Evolutionary conservation across 2,113 vertebrate genomes (phyloP).

Genomic region (Sander vitreus): DNA sequence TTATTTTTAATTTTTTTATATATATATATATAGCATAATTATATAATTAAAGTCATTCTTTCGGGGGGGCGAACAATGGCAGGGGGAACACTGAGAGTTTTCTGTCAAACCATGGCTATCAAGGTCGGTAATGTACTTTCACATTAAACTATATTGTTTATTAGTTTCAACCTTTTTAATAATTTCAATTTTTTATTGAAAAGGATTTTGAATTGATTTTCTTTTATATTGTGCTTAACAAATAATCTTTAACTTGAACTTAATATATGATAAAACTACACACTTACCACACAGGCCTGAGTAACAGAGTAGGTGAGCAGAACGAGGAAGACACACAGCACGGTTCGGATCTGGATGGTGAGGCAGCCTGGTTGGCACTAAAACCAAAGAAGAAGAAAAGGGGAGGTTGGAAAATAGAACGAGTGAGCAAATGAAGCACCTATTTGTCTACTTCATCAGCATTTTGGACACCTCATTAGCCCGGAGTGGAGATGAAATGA

Average conservation of each 20-base stretch:
- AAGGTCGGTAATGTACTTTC: no score
- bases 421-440: constrained; percentile 48
- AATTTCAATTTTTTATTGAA: neutral
- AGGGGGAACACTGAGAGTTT: no score
- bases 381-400: constrained; percentile 15
- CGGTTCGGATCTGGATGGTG: constrained; percentile 95
- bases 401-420: constrained; percentile 8
- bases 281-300: constrained; percentile 96
- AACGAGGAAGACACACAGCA: constrained; percentile 92
- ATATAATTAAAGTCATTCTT: no score
- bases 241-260: neutral
- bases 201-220: neutral
- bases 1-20: no score
- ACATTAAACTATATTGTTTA: neutral
- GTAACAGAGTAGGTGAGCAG: constrained; percentile 94
- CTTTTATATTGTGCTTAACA: neutral
- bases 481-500: constrained; percentile 42
- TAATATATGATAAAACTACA: neutral
- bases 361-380: constrained; percentile 99
- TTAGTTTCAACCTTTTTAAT: neutral
- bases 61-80: no score
- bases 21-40: no score
- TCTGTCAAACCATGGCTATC: no score
- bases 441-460: constrained; percentile 52
- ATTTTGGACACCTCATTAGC: constrained; percentile 63